phyloP scores from a whole-genome alignment of 2,113 vertebrate genomes.

The Melierax canorus region DNA sequence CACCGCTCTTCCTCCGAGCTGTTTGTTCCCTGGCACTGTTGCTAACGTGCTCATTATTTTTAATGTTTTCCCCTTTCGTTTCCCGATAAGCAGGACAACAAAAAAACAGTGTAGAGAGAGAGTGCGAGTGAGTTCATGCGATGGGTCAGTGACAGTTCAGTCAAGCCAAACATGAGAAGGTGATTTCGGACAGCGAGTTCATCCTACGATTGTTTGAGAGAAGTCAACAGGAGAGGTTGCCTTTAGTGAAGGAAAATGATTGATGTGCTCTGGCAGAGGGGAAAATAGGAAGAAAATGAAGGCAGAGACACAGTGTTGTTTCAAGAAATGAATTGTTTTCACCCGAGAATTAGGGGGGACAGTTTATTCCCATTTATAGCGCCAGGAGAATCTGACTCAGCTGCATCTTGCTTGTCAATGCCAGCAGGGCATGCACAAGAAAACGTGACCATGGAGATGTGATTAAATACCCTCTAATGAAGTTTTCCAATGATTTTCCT shows the following conservation, averaged over 20 bases:
- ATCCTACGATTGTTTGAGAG: neutral
- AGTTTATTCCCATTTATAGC: neutral
- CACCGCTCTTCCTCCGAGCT: neutral
- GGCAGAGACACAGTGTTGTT: neutral
- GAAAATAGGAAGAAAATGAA: neutral
- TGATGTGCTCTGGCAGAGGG: neutral
- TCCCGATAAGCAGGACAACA: neutral
- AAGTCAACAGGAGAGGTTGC: neutral
- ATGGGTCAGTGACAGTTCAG: neutral
- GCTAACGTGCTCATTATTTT: neutral
- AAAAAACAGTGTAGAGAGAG: neutral
- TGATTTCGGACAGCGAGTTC: neutral
- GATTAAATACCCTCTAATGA: neutral
- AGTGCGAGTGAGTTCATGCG: neutral
- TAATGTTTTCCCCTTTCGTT: neutral
- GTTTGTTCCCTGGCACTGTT: neutral
- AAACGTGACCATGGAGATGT: neutral
- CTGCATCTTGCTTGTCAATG: neutral
- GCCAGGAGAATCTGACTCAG: neutral
- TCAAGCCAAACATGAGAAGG: neutral
- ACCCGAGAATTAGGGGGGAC: neutral
- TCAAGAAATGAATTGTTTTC: neutral
- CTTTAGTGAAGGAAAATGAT: neutral
- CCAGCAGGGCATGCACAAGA: neutral
- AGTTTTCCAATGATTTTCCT: neutral